phyloP scores from a whole-genome alignment of 1,140 invertebrate species.

The Caerostris darwini region DNA sequence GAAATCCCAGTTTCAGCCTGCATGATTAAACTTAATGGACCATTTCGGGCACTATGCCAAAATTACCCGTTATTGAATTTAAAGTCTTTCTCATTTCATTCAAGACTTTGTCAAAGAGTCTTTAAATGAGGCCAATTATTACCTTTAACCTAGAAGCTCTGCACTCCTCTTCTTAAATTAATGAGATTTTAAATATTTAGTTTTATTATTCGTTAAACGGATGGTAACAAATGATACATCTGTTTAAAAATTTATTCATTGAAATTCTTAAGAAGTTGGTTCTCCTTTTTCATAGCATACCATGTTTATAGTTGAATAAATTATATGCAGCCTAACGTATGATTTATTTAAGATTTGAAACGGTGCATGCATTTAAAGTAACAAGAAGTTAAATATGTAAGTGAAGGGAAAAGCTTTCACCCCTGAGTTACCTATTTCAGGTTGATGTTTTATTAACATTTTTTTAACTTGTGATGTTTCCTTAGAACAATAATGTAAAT shows the following conservation, averaged over 20 bases:
- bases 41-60: conserved; percentile 25
- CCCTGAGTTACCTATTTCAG: too few relatives aligned
- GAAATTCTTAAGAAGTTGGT: too few relatives aligned
- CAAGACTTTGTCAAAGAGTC: conserved; percentile 28
- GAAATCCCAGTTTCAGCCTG: neutral
- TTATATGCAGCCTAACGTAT: too few relatives aligned
- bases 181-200: neutral
- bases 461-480: too few relatives aligned
- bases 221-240: neutral
- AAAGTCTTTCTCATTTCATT: conserved; percentile 27
- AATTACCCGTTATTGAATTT: conserved; percentile 29
- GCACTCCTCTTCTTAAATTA: neutral
- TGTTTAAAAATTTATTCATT: neutral
- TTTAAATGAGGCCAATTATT: conserved; percentile 21
- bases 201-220: conserved; percentile 19
- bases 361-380: too few relatives aligned
- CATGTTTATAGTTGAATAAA: too few relatives aligned
- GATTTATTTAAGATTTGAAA: too few relatives aligned
- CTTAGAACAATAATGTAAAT: too few relatives aligned
- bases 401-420: too few relatives aligned
- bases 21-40: conserved; percentile 27
- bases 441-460: too few relatives aligned
- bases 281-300: too few relatives aligned
- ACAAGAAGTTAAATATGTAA: too few relatives aligned
- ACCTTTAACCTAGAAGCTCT: neutral